phyloP scores from a whole-genome alignment of 2,888 invertebrate genomes.

The Sicus ferrugineus region DNA sequence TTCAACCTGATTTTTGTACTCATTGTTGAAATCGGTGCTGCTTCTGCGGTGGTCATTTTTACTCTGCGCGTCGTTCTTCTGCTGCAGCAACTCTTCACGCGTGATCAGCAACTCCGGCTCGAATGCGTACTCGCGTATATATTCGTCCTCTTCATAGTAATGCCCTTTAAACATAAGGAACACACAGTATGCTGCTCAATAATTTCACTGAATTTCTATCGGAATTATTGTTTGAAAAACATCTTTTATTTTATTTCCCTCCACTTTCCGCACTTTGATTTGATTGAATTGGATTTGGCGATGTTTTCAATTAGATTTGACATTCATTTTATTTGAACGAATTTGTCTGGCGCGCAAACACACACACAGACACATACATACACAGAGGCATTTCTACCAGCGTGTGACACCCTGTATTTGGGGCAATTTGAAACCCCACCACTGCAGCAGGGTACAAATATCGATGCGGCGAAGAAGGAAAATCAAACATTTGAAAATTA shows the following conservation, averaged over 20 bases:
- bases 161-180: slow-evolving; percentile 55
- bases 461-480: neutral
- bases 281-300: neutral
- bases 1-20: slow-evolving; percentile 59
- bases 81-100: slow-evolving; percentile 56
- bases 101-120: slow-evolving; percentile 61
- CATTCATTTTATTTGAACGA: slow-evolving; percentile 34
- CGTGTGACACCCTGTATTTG: neutral
- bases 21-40: slow-evolving; percentile 50
- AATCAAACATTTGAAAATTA: neutral
- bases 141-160: slow-evolving; percentile 56
- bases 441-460: neutral
- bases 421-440: slow-evolving; percentile 2
- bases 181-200: neutral
- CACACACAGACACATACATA: neutral
- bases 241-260: neutral
- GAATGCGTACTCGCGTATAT: slow-evolving; percentile 62
- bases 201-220: neutral
- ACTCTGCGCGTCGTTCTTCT: slow-evolving; percentile 37
- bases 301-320: slow-evolving; percentile 23
- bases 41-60: slow-evolving; percentile 44
- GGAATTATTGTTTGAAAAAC: neutral
- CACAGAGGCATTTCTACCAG: neutral
- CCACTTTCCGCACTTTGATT: neutral
- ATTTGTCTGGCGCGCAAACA: slow-evolving; percentile 14